phyloP scores from a whole-genome alignment of 2,797 vertebrate genomes.

The Bovichtus diacanthus region DNA sequence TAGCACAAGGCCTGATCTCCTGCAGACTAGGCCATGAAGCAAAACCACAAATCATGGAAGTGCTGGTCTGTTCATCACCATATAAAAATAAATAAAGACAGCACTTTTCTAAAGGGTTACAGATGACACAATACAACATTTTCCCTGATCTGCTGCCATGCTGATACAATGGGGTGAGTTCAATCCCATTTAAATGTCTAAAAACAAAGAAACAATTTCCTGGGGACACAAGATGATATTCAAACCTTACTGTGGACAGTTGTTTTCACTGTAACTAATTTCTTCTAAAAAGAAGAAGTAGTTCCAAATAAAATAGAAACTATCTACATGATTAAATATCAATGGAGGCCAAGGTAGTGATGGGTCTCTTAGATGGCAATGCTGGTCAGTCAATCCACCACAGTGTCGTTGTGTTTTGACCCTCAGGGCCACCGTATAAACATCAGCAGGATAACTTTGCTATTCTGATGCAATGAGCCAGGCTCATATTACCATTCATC shows the following conservation, averaged over 20 bases:
- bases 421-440: too few relatives aligned
- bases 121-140: not conserved
- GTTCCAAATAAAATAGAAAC: not conserved
- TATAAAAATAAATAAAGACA: not conserved
- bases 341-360: not conserved
- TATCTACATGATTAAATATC: not conserved
- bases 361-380: not conserved
- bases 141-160: not conserved
- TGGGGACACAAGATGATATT: too few relatives aligned
- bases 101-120: not conserved
- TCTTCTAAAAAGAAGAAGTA: not conserved
- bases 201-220: not conserved
- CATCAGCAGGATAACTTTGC: too few relatives aligned
- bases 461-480: too few relatives aligned
- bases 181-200: not conserved
- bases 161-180: not conserved
- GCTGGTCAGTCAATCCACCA: too few relatives aligned
- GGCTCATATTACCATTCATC: too few relatives aligned
- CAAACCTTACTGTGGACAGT: not conserved
- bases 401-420: too few relatives aligned
- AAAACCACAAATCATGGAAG: constrained; percentile 12
- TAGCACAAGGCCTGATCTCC: constrained; percentile 20
- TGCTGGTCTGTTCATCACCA: not conserved
- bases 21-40: constrained; percentile 14
- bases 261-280: not conserved